These are phyloP conservation scores for Bufo bufo DNA, from an alignment of 2,113 vertebrate genomes.

Conservation along the genomic window DNA sequence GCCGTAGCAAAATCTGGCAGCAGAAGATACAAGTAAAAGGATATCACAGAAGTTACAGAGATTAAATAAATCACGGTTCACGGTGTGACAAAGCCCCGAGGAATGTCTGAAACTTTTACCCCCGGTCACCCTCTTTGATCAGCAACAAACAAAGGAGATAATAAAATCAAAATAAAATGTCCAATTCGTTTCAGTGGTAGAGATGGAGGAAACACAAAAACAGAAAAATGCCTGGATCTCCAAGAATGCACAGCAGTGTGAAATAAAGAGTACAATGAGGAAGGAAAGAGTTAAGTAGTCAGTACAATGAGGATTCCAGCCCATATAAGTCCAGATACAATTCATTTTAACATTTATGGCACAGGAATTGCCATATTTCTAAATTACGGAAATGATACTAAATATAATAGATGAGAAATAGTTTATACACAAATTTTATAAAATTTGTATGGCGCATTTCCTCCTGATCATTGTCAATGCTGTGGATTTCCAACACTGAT, in stretches of 20 bases:
- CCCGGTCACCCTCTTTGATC: constrained; percentile 24
- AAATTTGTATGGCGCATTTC: neutral
- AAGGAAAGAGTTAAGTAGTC: neutral
- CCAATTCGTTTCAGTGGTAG: neutral
- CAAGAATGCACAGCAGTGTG: neutral
- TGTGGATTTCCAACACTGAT: too few species aligned
- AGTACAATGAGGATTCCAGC: neutral
- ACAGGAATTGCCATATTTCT: neutral
- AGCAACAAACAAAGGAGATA: constrained; percentile 21
- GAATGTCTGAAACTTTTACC: constrained; percentile 19
- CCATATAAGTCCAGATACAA: neutral
- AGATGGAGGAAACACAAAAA: neutral
- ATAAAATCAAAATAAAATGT: constrained; percentile 33
- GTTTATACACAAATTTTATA: neutral
- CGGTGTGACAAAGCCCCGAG: constrained; percentile 29
- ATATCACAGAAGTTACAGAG: constrained; percentile 37
- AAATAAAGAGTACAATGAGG: neutral
- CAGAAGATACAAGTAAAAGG: constrained; percentile 26
- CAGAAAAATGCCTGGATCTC: neutral
- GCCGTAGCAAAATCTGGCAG: constrained; percentile 32
- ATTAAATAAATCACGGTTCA: constrained; percentile 48
- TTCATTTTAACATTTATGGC: too few species aligned
- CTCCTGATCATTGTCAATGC: too few species aligned
- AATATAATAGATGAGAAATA: too few species aligned
- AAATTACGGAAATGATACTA: neutral